Conservation (phyloP, 1,140 invertebrate species). For the Philotrypesis tridentata region DNA sequence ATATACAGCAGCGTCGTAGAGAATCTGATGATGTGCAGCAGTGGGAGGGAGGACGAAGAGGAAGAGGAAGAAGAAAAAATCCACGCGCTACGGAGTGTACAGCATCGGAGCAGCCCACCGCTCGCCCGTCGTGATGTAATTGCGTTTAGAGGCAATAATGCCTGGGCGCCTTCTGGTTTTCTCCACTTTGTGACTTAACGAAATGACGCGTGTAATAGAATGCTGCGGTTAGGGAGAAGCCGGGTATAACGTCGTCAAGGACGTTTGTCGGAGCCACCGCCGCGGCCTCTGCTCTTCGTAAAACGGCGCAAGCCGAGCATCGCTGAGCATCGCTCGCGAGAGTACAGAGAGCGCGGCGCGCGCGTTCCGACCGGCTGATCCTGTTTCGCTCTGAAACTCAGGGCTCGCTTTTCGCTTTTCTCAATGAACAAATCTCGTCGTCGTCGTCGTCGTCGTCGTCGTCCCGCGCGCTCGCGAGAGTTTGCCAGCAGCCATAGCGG, state of each 20-base stretch:
- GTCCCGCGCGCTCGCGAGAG: too few relatives aligned
- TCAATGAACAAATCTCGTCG: slow-evolving; percentile 25
- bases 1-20: too few relatives aligned
- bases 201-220: slow-evolving; percentile 32
- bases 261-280: background rate
- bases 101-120: background rate
- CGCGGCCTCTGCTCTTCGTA: background rate
- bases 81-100: background rate
- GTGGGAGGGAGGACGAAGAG: background rate
- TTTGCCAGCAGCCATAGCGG: slow-evolving; percentile 1
- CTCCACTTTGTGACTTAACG: slow-evolving; percentile 40
- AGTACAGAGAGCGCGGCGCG: too few relatives aligned
- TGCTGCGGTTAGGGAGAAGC: background rate
- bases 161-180: background rate
- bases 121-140: background rate
- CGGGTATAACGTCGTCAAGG: slow-evolving; percentile 30
- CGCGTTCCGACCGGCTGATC: slow-evolving; percentile 16
- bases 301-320: background rate
- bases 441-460: too few relatives aligned
- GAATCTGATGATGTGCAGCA: too few relatives aligned
- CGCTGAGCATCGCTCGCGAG: background rate
- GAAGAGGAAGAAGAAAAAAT: background rate
- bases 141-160: background rate
- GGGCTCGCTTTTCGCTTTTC: slow-evolving; percentile 26
- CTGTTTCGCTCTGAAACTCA: slow-evolving; percentile 25